Conservation (phyloP, 2,113 vertebrate species). For the Neotragus pygmaeus region DNA sequence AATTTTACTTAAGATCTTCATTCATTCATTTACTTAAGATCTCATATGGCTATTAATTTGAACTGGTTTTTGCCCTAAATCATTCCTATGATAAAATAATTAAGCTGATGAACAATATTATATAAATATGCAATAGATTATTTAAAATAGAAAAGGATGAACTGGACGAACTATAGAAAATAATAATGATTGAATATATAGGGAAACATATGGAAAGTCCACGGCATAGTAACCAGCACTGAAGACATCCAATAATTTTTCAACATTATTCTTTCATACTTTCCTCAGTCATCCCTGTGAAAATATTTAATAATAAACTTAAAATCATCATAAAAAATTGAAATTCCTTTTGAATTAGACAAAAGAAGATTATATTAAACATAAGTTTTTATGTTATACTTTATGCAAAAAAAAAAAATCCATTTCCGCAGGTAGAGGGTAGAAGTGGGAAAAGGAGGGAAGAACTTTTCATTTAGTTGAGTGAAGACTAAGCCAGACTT, state of each 20-base stretch:
- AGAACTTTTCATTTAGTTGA: not conserved
- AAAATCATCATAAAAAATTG: not conserved
- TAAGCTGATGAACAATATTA: not conserved
- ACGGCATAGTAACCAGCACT: not conserved
- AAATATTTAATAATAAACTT: not conserved
- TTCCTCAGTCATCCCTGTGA: not conserved
- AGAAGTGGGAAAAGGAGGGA: not conserved
- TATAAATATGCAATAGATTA: not conserved
- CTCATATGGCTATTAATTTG: not conserved
- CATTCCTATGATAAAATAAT: not conserved
- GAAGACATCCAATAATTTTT: not conserved
- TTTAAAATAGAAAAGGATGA: not conserved
- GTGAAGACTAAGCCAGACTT: not conserved
- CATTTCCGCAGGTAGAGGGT: not conserved
- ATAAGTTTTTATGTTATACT: not conserved
- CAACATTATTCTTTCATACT: not conserved
- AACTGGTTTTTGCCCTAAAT: not conserved
- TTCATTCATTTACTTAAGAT: too few relatives aligned
- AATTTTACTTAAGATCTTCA: not conserved
- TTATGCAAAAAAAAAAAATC: constrained; percentile 16
- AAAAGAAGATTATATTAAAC: not conserved
- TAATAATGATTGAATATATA: not conserved
- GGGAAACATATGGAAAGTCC: not conserved
- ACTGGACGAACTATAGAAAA: not conserved
- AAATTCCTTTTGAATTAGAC: not conserved